phyloP scores from a whole-genome alignment of 2,113 vertebrate genomes.

The Camelus dromedarius region DNA sequence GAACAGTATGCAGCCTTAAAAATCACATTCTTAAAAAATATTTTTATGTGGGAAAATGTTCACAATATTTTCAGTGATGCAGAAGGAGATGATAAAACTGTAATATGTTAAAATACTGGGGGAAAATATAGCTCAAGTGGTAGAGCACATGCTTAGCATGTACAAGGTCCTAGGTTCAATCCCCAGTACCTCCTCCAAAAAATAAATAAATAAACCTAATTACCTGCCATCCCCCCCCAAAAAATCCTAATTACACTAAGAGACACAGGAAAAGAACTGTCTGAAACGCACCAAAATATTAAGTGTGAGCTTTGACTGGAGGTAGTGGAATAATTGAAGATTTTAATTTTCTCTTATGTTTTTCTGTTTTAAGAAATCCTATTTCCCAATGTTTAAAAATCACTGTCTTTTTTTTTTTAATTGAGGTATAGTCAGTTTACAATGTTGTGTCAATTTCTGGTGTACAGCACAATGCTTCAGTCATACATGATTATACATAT shows the following conservation, averaged over 20 bases:
- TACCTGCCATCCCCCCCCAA: too few species aligned
- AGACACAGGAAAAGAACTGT: neutral
- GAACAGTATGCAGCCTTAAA: neutral
- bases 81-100: constrained; percentile 19
- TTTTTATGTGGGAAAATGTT: neutral
- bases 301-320: neutral
- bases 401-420: neutral
- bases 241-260: neutral
- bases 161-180: too few species aligned
- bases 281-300: neutral
- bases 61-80: neutral
- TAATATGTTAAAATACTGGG: neutral
- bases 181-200: too few species aligned
- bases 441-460: too few species aligned
- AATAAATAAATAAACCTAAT: too few species aligned
- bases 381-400: neutral
- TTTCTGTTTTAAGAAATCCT: neutral
- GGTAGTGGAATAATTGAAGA: neutral
- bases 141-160: too few species aligned
- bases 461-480: too few species aligned
- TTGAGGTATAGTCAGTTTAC: too few species aligned
- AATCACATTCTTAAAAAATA: constrained; percentile 34
- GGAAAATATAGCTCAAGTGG: too few species aligned
- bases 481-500: too few species aligned
- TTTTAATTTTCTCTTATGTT: constrained; percentile 19